These are phyloP conservation scores for Harmothoe impar DNA, from an alignment of 2,888 invertebrate genomes.

Conservation along the genomic window DNA sequence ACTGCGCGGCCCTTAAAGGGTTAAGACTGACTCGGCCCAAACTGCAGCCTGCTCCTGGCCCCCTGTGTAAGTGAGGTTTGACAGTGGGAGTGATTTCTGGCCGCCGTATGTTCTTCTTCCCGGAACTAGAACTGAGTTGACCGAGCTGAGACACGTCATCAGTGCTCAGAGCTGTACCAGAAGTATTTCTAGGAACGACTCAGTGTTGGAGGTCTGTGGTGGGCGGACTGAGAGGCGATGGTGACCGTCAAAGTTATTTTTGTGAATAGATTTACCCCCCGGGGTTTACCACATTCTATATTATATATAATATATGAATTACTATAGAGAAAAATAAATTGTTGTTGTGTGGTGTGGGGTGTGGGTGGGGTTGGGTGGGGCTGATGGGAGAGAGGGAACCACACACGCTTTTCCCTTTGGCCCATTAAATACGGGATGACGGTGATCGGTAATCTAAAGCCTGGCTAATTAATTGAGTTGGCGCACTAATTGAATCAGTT, in stretches of 20 bases:
- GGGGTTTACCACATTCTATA: not conserved
- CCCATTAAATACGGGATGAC: slow-evolving; percentile 47
- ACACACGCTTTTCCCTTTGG: slow-evolving; percentile 18
- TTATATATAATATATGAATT: not conserved
- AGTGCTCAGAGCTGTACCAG: not conserved
- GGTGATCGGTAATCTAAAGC: slow-evolving; percentile 58
- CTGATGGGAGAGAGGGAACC: not conserved
- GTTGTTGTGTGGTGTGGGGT: not conserved
- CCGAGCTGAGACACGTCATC: not conserved
- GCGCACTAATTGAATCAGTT: slow-evolving; percentile 58
- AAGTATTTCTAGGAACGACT: not conserved
- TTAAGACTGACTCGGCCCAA: too few relatives aligned
- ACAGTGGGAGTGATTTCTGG: slow-evolving; percentile 11
- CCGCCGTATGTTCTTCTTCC: not conserved
- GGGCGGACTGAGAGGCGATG: not conserved
- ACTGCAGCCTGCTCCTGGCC: too few relatives aligned
- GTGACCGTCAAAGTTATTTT: not conserved
- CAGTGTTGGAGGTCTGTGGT: not conserved
- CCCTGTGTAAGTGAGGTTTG: not conserved
- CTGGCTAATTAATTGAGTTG: slow-evolving; percentile 60
- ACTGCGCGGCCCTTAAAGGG: too few relatives aligned
- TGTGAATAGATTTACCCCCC: not conserved
- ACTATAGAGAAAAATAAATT: too few relatives aligned
- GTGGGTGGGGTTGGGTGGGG: not conserved
- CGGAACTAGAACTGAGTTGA: not conserved